A percentile compares a stretch with the other conserved stretches of the same genome.
Conservation (phyloP, 2,797 vertebrate species). For the Sorex maritimensis region DNA sequence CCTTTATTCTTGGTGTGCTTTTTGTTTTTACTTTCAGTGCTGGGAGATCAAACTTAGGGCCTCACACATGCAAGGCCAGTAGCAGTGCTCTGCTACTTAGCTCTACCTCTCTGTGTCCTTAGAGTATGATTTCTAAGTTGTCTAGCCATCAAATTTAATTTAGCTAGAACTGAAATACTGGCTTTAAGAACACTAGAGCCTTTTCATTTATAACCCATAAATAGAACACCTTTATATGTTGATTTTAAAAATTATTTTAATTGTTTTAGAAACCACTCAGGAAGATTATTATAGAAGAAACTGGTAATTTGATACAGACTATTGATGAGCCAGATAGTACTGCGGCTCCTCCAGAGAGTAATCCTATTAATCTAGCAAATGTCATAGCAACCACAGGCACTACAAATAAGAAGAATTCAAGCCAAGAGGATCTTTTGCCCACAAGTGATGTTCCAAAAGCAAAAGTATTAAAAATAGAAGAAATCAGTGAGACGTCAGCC, state of each 20-base stretch:
- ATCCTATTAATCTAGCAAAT: conserved; percentile 60
- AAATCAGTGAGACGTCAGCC: conserved; percentile 87
- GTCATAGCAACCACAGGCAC: not conserved
- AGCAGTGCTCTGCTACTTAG: not conserved
- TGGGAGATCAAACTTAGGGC: not conserved
- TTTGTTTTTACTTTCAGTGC: no score
- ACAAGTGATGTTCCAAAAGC: conserved; percentile 92
- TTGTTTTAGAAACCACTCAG: conserved; percentile 94
- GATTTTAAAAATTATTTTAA: conserved; percentile 75
- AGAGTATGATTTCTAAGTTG: conserved; percentile 32
- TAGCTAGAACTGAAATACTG: conserved; percentile 4
- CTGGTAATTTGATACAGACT: conserved; percentile 89
- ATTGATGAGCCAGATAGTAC: conserved; percentile 70
- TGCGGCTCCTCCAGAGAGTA: conserved; percentile 18
- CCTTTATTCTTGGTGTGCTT: no score
- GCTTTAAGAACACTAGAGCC: conserved; percentile 6
- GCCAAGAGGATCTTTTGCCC: conserved; percentile 85
- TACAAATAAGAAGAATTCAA: conserved; percentile 79
- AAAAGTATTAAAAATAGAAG: conserved; percentile 97
- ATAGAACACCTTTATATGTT: conserved; percentile 34
- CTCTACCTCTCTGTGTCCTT: conserved; percentile 20
- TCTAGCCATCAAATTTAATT: conserved; percentile 44
- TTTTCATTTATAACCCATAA: conserved; percentile 69
- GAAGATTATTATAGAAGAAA: conserved; percentile 95
- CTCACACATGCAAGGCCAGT: not conserved